These are phyloP conservation scores for Caenorhabditis afra DNA, from an alignment of 2,888 invertebrate genomes.

Conservation along the genomic window DNA sequence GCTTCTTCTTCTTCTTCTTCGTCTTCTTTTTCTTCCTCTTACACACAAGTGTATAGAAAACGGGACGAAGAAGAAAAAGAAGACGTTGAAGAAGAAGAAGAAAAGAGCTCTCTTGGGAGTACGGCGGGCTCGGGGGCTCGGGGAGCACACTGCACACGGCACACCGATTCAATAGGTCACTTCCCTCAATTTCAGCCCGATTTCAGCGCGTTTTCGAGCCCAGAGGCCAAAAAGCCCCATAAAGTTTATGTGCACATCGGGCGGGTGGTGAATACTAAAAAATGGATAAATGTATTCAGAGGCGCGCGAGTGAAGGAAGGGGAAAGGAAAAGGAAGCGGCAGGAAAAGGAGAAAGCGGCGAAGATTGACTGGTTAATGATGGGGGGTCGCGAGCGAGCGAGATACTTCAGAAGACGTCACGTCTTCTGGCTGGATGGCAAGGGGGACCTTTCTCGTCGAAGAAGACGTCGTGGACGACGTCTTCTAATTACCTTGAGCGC, in stretches of 20 bases:
- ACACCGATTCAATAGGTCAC: conserved; percentile 53
- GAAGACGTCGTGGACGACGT: background rate
- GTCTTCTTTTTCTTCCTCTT: conserved; percentile 30
- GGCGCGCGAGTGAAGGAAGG: background rate
- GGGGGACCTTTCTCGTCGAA: no score
- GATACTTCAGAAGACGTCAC: background rate
- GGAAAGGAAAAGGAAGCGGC: background rate
- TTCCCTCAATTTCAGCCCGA: background rate
- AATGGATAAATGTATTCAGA: conserved; percentile 51
- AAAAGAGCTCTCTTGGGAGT: conserved; percentile 12
- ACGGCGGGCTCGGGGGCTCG: conserved; percentile 21
- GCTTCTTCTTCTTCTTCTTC: conserved; percentile 46
- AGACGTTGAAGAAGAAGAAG: no score
- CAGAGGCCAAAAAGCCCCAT: no score
- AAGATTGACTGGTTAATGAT: conserved; percentile 48
- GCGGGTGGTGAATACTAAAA: conserved; percentile 39
- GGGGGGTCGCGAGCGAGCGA: background rate
- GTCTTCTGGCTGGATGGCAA: no score
- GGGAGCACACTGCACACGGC: conserved; percentile 14
- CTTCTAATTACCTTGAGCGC: conserved; percentile 6
- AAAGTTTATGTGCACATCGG: background rate
- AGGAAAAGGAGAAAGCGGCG: background rate
- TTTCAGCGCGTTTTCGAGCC: background rate
- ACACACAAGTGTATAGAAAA: conserved; percentile 10
- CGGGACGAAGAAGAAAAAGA: no score